Conservation (phyloP, 2,113 vertebrate genomes). For the Anseranas semipalmata region DNA sequence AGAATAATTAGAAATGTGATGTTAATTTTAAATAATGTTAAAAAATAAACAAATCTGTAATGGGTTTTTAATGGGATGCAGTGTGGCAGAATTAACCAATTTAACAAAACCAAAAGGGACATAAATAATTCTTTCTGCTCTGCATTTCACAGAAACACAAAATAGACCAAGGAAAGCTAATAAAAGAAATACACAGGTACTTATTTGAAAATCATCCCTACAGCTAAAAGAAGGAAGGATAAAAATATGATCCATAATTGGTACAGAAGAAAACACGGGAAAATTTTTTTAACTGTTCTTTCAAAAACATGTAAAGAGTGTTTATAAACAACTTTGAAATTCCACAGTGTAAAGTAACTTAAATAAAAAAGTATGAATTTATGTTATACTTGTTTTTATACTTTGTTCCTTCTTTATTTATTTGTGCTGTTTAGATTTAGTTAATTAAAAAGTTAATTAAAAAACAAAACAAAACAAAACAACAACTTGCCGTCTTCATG, state of each 20-base stretch:
- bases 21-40: not conserved
- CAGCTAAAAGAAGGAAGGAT: not conserved
- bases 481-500: slow-evolving; percentile 94
- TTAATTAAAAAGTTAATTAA: not conserved
- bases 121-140: not conserved
- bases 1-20: not conserved
- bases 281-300: not conserved
- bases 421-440: not conserved
- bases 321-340: not conserved
- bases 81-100: not conserved
- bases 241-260: not conserved
- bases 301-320: not conserved
- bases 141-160: not conserved
- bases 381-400: not conserved
- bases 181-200: not conserved
- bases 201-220: not conserved
- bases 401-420: not conserved
- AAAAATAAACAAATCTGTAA: not conserved
- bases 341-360: not conserved
- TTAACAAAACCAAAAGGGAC: not conserved
- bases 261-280: not conserved
- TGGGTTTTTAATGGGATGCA: not conserved
- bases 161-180: not conserved
- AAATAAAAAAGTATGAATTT: not conserved
- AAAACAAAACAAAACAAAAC: slow-evolving; percentile 63